A percentile compares a stretch with the other conserved stretches of the same genome.
Evolutionary conservation across 2,113 vertebrate genomes (phyloP).

Genomic region (Rhynchomys soricoides): DNA sequence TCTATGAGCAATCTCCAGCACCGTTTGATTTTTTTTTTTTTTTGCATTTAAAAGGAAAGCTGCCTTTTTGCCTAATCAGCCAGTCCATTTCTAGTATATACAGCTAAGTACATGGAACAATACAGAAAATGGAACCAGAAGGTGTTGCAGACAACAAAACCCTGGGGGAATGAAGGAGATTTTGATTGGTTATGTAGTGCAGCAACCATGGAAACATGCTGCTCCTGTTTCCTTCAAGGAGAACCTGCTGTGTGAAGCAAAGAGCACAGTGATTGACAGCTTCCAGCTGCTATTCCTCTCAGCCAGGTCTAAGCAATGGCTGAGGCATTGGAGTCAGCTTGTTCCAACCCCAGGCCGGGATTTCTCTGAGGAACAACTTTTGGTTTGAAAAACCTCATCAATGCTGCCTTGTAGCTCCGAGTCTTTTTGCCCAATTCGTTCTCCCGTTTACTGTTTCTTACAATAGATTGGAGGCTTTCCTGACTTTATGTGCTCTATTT

Average conservation of each 20-base stretch:
- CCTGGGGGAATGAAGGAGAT: background rate
- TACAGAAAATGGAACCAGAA: conserved; percentile 16
- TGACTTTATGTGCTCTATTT: background rate
- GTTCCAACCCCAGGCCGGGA: background rate
- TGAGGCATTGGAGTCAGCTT: background rate
- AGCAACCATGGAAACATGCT: conserved; percentile 54
- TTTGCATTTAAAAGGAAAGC: background rate
- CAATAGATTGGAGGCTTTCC: background rate
- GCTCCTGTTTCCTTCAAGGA: conserved; percentile 28
- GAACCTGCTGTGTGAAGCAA: background rate
- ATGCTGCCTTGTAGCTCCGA: background rate
- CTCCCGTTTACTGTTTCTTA: background rate
- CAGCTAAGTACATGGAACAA: background rate
- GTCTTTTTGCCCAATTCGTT: background rate
- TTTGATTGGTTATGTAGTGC: conserved; percentile 27
- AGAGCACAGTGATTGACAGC: background rate
- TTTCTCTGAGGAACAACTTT: conserved; percentile 2
- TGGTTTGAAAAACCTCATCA: background rate
- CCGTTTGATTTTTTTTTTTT: background rate
- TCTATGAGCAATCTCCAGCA: background rate
- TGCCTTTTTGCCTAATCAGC: background rate
- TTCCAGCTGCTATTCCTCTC: conserved; percentile 30
- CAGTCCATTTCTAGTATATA: background rate
- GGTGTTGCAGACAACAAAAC: background rate
- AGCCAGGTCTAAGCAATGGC: background rate